phyloP scores from a whole-genome alignment of 2,888 invertebrate genomes.

The Drosophila nr. perissopoda region DNA sequence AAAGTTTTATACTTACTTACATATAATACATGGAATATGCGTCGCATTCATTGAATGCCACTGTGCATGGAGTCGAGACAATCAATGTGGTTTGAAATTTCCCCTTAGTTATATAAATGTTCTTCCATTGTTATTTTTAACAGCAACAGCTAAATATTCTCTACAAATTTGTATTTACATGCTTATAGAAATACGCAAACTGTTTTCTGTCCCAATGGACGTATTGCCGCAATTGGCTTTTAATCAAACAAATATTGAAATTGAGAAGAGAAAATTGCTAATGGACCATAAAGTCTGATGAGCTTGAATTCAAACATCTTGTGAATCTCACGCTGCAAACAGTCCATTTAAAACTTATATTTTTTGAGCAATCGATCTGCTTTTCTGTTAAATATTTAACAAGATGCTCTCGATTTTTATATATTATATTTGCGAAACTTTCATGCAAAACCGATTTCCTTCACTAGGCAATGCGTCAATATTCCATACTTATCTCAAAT shows the following conservation, averaged over 20 bases:
- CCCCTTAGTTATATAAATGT: conserved; percentile 48
- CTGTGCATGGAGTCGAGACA: conserved; percentile 66
- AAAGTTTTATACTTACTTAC: conserved; percentile 38
- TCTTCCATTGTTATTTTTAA: conserved; percentile 55
- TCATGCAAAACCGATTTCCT: background rate
- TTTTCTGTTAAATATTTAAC: background rate
- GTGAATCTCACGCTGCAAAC: background rate
- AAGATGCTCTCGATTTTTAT: background rate
- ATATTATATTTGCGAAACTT: no score
- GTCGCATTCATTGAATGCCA: conserved; percentile 48
- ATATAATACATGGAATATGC: conserved; percentile 24
- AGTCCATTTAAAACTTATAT: background rate
- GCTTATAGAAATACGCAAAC: background rate
- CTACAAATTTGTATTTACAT: background rate
- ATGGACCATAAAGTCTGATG: background rate
- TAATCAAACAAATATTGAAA: background rate
- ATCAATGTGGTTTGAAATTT: conserved; percentile 77
- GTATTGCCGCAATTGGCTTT: conserved; percentile 1
- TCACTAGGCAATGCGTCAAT: background rate
- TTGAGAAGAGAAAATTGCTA: background rate
- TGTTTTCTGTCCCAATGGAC: background rate
- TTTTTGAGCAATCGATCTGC: background rate
- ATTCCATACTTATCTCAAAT: background rate
- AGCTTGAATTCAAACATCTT: background rate
- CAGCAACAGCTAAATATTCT: conserved; percentile 14